A percentile compares a stretch with the other conserved stretches of the same genome.
Evolutionary conservation across 2,797 vertebrate species (phyloP).

Genomic region (Alcedo quadribrachys): DNA sequence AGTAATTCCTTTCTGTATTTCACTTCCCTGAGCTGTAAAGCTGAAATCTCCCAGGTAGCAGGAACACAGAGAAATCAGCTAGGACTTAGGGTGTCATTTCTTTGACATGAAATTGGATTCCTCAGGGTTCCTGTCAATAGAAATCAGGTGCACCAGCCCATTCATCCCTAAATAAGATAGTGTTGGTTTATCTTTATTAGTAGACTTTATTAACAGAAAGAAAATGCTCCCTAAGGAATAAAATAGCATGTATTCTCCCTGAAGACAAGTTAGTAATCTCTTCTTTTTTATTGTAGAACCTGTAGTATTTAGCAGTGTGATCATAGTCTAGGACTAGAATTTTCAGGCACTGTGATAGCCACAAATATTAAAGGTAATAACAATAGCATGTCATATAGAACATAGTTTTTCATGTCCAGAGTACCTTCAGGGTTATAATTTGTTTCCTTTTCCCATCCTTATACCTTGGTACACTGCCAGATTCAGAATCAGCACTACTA

Average conservation of each 20-base stretch:
- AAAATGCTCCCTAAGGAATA: not conserved
- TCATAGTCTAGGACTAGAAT: not conserved
- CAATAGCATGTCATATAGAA: not conserved
- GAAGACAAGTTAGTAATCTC: accelerated
- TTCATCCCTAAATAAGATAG: not conserved
- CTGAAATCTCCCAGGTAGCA: not conserved
- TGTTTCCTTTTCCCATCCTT: not conserved
- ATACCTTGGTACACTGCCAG: not conserved
- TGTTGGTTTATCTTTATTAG: not conserved
- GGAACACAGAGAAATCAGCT: not conserved
- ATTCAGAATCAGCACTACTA: not conserved
- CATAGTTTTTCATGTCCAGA: not conserved
- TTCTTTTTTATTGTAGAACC: not conserved
- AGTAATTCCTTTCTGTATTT: not conserved
- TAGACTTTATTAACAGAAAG: not conserved
- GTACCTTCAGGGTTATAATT: not conserved
- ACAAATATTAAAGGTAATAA: not conserved
- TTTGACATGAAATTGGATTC: not conserved
- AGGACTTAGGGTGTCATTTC: not conserved
- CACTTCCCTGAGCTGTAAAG: not conserved
- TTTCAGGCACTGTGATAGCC: not conserved
- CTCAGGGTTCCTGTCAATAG: not conserved
- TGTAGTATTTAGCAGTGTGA: not conserved
- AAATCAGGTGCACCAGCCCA: not conserved
- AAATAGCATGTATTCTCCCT: not conserved